Evolutionary conservation across 2,113 vertebrate species (phyloP), one percentile per base, ranked within the genome.

Genomic region (Odontophorus gujanensis): DNA sequence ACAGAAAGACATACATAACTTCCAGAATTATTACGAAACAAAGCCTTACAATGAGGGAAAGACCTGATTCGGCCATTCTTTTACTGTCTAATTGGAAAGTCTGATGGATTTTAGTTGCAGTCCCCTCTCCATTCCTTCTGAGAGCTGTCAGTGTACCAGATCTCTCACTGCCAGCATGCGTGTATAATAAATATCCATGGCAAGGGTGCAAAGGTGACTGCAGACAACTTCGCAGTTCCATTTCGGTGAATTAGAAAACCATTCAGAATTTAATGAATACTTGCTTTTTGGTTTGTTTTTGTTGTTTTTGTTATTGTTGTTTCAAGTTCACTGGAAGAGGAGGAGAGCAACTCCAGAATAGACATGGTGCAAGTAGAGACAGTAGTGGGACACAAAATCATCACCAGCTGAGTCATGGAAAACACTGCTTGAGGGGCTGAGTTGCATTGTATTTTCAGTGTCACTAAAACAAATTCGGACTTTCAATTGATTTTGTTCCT

Each of bases 1-100:
- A 45, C 13, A 61, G 91, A 95, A 90, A 93, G 81, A 45, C 48
- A n/a, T 90, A 95, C 2, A 9, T 94, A 86, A 92, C 79, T 87
- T 94, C 55, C 76, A 79, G 87, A 95, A 85, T 85, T 77, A 28
- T 73, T 84, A 61, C 65, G 80, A 92, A 96, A 77, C 0, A 2
- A 95, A 91, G 45, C 30, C 76, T 87, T 81, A 38, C 75, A 42
- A 55, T 63, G 79, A 67, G 30, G 12, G 16, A 65, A 43, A 79
- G 81, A 50, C 68, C 65, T 71, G n/a, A 7, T 53, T 73, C 65
- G 79, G 79, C 76, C 76, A 74, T 51, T 11, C 51, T 81, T 66
- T 95, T 85, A 47, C 1, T 21, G 36, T 47, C 71, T 62, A 9
- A 8, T 4, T 80, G 65, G 55, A 68, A 91, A 82, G n/a, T 48